Evolutionary conservation across 2,113 vertebrate species (phyloP), one percentile per base, ranked within the genome.

Genomic region (Camelus bactrianus): DNA sequence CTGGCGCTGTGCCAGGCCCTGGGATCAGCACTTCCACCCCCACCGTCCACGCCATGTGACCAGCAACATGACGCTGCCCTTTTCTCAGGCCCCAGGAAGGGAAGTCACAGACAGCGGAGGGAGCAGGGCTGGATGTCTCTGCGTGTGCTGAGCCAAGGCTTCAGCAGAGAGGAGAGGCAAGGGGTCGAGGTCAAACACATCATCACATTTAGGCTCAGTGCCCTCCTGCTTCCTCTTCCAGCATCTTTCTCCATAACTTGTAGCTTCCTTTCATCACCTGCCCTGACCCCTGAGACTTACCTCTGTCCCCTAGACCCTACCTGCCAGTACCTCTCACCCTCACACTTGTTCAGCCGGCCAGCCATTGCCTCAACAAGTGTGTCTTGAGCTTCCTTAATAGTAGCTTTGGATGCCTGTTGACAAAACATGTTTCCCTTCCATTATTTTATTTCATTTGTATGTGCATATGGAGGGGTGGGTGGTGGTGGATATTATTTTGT

Each of bases 121-220:
- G n/a, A 69, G 1, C 32, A 17, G 75, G 35, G 5, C 65, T 16
- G 67, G 28, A 8, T 0, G 4, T 52, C 69, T 28, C 20, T 32
- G 22, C 1, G 26, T 16, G 46, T 3, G 52, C 26, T 2, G n/a
- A 28, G 75, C 52, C 1, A 0, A 48, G 72, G 28, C 48, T 54
- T 28, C 16, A 8, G 67, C 0, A 6, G 48, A 3, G 28, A 82
- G 8, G 46, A 28, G 46, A 19, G 72, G 46, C 8, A 0, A 11
- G 60, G 30, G 6, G 1, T 10, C 2, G 0, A 12, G 2, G 4
- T 4, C 0, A 30, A 2, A 6, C 4, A 0, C 0, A 4, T 0
- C 30, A 1, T 7, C 64, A 38, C n/a, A 50, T 13, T 11, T 3
- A 35, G 56, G 67, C 80, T 64, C 26, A 5, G 22, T 0, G 8